These are phyloP conservation scores for Odontothrips loti DNA, from an alignment of 2,888 invertebrate species.

Conservation along the genomic window DNA sequence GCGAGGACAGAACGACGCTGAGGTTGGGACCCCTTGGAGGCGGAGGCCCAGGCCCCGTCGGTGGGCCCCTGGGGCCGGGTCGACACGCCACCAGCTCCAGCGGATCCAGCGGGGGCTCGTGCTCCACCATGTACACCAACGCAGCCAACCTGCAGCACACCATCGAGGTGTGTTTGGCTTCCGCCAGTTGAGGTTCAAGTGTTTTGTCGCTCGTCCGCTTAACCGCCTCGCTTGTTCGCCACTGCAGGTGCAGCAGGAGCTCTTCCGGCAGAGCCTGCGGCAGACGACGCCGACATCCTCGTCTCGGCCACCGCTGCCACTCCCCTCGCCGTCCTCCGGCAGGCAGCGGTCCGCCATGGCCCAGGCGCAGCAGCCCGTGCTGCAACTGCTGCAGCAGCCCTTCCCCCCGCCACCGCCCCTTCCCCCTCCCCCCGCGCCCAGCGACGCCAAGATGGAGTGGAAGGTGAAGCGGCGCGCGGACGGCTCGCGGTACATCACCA, in stretches of 20 bases:
- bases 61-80: too few species aligned
- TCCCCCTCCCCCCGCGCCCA: slow-evolving; percentile 36
- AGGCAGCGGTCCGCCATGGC: neutral
- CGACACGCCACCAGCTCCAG: slow-evolving; percentile 30
- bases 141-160: slow-evolving; percentile 64
- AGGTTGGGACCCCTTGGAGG: neutral
- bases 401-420: neutral
- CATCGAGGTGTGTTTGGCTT: slow-evolving; percentile 45
- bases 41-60: slow-evolving; percentile 17
- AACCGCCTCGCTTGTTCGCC: neutral
- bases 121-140: slow-evolving; percentile 62
- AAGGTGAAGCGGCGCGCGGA: slow-evolving; percentile 72
- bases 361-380: too few species aligned
- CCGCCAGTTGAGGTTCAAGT: neutral
- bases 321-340: slow-evolving; percentile 36
- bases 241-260: slow-evolving; percentile 59
- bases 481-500: slow-evolving; percentile 70
- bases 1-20: neutral
- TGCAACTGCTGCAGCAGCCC: too few species aligned
- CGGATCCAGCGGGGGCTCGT: slow-evolving; percentile 48
- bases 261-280: slow-evolving; percentile 54
- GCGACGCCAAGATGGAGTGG: slow-evolving; percentile 58
- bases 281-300: slow-evolving; percentile 43
- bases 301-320: slow-evolving; percentile 37
- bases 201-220: too few species aligned